Evolutionary conservation across 1,140 invertebrate genomes (phyloP).

Genomic region (Belonocnema kinseyi): DNA sequence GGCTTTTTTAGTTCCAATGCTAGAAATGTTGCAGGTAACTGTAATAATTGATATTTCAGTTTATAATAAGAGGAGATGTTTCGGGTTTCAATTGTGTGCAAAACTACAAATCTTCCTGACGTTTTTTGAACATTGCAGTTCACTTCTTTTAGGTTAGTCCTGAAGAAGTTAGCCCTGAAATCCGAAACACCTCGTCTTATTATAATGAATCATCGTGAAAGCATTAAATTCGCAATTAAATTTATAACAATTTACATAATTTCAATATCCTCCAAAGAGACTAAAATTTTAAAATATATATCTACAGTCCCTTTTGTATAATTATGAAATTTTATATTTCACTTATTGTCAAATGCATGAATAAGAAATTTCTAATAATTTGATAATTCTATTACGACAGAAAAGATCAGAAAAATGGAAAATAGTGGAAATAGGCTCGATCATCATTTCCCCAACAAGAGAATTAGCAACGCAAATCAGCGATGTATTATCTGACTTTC

Average conservation of each 20-base stretch:
- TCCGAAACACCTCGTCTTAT: too few species aligned
- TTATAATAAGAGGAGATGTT: neutral
- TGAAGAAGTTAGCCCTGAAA: too few species aligned
- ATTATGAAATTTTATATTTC: too few species aligned
- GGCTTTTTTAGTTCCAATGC: slow-evolving; percentile 93
- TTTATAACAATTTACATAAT: slow-evolving; percentile 3
- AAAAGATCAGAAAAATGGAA: slow-evolving; percentile 78
- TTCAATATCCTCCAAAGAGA: too few species aligned
- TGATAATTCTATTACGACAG: slow-evolving; percentile 48
- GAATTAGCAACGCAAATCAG: slow-evolving; percentile 94
- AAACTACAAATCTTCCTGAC: too few species aligned
- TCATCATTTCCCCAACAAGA: slow-evolving; percentile 95
- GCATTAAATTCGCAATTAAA: neutral
- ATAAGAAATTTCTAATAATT: slow-evolving; percentile 11
- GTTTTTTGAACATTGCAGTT: too few species aligned
- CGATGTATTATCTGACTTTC: slow-evolving; percentile 83
- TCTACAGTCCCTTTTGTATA: too few species aligned
- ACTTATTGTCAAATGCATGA: neutral
- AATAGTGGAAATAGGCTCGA: slow-evolving; percentile 87
- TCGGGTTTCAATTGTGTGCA: too few species aligned
- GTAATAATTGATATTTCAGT: slow-evolving; percentile 27
- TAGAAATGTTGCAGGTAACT: slow-evolving; percentile 88
- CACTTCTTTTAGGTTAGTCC: too few species aligned
- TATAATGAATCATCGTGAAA: too few species aligned
- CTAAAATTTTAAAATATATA: too few species aligned